Evolutionary conservation across 2,797 vertebrate genomes (phyloP).

Genomic region (Poliocrania exsul): DNA sequence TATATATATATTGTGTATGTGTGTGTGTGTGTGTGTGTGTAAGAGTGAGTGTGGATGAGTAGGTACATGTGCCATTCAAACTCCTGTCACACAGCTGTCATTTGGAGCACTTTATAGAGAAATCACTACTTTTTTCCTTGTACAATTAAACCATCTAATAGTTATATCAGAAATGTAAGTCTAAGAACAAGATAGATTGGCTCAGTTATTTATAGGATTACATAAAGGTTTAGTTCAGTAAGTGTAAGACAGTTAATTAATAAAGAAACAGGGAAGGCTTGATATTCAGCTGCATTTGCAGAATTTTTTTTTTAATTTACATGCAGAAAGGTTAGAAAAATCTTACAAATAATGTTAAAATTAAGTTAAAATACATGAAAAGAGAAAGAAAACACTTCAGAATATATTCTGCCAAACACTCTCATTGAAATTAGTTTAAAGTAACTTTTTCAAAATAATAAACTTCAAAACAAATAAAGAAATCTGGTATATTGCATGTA

Average conservation of each 20-base stretch:
- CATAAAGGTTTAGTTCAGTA: background rate
- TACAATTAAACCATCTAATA: background rate
- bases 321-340: background rate
- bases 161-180: background rate
- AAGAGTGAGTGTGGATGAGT: too few species aligned
- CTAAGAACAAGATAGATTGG: background rate
- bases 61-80: background rate
- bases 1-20: too few species aligned
- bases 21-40: too few species aligned
- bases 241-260: background rate
- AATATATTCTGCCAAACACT: background rate
- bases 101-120: background rate
- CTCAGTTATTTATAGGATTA: background rate
- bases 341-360: background rate
- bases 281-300: background rate
- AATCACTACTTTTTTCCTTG: background rate
- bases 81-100: background rate
- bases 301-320: background rate
- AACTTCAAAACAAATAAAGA: background rate
- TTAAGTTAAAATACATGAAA: background rate
- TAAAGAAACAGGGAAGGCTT: background rate
- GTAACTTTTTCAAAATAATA: background rate
- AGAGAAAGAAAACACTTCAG: background rate
- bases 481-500: background rate
- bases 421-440: background rate